Conservation (phyloP, 2,113 vertebrate species). For the Pituophis catenifer region DNA sequence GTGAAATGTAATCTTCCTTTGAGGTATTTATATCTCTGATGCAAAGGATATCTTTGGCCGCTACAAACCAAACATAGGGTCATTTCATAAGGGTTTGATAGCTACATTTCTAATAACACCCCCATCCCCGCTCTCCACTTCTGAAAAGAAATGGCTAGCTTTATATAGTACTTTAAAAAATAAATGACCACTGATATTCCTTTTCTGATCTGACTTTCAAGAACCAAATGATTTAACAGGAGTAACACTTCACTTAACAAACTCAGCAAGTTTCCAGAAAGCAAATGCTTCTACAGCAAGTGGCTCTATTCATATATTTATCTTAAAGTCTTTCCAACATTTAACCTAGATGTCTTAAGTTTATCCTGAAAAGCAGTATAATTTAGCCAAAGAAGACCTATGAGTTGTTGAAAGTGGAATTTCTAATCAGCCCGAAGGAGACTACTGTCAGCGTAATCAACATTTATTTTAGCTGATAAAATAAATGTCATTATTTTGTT, state of each 20-base stretch:
- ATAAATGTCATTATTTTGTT: background rate
- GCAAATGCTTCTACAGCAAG: background rate
- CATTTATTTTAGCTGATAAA: constrained; percentile 5
- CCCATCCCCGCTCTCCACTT: background rate
- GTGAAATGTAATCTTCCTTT: constrained; percentile 67
- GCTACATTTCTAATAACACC: background rate
- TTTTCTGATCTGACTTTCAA: constrained; percentile 50
- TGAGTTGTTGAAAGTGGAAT: background rate
- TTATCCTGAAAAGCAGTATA: background rate
- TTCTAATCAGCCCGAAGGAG: background rate
- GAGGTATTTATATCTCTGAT: constrained; percentile 70
- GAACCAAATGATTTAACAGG: constrained; percentile 37
- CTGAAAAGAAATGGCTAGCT: constrained; percentile 24
- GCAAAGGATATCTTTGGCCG: constrained; percentile 76
- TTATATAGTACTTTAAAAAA: constrained; percentile 47
- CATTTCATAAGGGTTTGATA: background rate
- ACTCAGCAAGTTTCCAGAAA: constrained; percentile 13
- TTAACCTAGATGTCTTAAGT: background rate
- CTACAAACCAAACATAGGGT: constrained; percentile 63
- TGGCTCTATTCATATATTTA: background rate
- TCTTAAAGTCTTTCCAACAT: background rate
- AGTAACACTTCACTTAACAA: background rate
- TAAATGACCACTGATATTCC: constrained; percentile 53
- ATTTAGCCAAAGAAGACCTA: background rate
- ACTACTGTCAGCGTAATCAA: background rate